Conservation (phyloP, 2,888 invertebrate species). For the Melanophora roralis region DNA sequence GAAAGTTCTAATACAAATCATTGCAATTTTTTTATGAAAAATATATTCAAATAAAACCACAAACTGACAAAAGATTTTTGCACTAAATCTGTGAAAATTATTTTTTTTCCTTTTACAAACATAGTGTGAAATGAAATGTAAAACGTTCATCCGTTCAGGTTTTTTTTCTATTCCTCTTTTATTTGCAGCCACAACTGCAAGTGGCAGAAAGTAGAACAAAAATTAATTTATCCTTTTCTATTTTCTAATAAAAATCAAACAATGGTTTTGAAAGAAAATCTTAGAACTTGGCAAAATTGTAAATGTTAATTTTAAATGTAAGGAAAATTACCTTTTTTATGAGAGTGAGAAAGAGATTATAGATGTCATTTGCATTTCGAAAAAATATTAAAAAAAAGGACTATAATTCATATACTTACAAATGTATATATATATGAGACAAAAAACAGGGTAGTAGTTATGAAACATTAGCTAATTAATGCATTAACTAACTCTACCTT, state of each 20-base stretch:
- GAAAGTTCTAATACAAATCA: neutral
- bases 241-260: neutral
- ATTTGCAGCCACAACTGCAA: constrained; percentile 12
- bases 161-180: neutral
- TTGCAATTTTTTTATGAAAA: neutral
- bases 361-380: constrained; percentile 19
- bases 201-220: neutral
- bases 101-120: constrained; percentile 30
- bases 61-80: constrained; percentile 40
- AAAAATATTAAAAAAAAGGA: neutral
- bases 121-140: constrained; percentile 62
- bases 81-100: constrained; percentile 55
- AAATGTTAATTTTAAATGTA: neutral
- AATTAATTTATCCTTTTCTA: neutral
- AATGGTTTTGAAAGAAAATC: neutral
- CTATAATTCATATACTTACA: too few relatives aligned
- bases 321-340: constrained; percentile 35
- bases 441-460: too few relatives aligned
- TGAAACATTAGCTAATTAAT: too few relatives aligned
- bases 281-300: neutral
- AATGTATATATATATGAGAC: too few relatives aligned
- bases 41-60: constrained; percentile 20
- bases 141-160: constrained; percentile 18
- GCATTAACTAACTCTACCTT: too few relatives aligned
- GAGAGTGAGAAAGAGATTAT: neutral